These are phyloP conservation scores for Tuta absoluta DNA, from an alignment of 2,888 invertebrate genomes.

Conservation along the genomic window DNA sequence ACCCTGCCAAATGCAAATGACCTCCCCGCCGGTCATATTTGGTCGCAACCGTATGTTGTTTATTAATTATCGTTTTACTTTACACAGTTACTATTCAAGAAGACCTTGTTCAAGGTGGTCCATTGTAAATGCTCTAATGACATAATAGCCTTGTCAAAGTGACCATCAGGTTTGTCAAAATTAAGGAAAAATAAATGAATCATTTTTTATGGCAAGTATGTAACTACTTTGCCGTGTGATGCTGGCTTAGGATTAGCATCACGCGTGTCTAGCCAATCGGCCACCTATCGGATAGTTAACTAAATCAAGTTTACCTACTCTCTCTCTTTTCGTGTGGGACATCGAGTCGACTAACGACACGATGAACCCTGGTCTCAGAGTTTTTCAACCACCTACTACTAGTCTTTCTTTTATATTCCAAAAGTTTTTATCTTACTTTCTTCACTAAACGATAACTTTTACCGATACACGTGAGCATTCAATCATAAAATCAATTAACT, in stretches of 20 bases:
- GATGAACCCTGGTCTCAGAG: no score
- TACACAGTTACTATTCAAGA: background rate
- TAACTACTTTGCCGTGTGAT: no score
- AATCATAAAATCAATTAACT: slow-evolving; percentile 20
- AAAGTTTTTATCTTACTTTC: slow-evolving; percentile 16
- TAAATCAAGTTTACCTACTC: no score
- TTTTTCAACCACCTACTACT: no score
- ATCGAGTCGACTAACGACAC: no score
- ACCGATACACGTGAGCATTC: background rate
- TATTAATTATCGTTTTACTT: slow-evolving; percentile 8
- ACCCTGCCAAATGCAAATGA: slow-evolving; percentile 12
- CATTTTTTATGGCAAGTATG: no score
- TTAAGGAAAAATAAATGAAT: no score
- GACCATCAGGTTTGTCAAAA: background rate
- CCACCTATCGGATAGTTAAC: no score
- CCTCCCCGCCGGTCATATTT: slow-evolving; percentile 8
- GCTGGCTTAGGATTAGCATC: no score
- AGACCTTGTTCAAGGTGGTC: slow-evolving; percentile 10
- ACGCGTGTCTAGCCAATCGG: no score
- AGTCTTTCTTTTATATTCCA: background rate
- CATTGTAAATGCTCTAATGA: slow-evolving; percentile 11
- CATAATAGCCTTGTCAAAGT: background rate
- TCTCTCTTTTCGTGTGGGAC: no score
- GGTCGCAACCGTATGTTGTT: slow-evolving; percentile 14
- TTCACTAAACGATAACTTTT: slow-evolving; percentile 5